phyloP scores from a whole-genome alignment of 2,113 vertebrate species.

The Machaerirhynchus nigripectus region DNA sequence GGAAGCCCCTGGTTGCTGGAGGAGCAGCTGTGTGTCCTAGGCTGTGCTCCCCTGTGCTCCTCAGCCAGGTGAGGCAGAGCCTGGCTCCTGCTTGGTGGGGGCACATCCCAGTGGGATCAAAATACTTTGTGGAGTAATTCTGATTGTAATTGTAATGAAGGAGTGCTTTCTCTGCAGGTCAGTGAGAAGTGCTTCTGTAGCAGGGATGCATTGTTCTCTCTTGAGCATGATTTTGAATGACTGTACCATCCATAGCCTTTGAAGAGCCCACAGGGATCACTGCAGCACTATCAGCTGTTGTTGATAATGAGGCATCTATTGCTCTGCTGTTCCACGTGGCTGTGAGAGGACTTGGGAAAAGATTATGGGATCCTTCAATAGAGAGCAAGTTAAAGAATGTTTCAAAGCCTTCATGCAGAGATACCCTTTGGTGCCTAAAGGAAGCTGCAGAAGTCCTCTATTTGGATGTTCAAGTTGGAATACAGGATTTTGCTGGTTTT shows the following conservation, averaged over 20 bases:
- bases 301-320: neutral
- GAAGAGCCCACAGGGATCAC: rapidly evolving
- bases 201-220: neutral
- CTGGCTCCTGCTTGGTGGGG: neutral
- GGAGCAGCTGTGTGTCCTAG: neutral
- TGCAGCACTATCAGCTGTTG: neutral
- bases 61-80: neutral
- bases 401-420: neutral
- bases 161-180: neutral
- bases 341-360: neutral
- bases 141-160: neutral
- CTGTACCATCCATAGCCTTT: rapidly evolving
- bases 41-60: neutral
- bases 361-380: neutral
- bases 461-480: neutral
- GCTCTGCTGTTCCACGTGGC: rapidly evolving
- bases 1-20: neutral
- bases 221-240: neutral
- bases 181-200: neutral
- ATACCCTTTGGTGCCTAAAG: neutral
- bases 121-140: neutral
- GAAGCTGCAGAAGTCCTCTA: neutral
- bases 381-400: no score
- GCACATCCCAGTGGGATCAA: neutral
- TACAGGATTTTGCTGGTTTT: neutral